A percentile compares a stretch with the other conserved stretches of the same genome.
Evolutionary conservation across 2,113 vertebrate genomes (phyloP).

Genomic region (Gnathonemus echidnorhynchus): DNA sequence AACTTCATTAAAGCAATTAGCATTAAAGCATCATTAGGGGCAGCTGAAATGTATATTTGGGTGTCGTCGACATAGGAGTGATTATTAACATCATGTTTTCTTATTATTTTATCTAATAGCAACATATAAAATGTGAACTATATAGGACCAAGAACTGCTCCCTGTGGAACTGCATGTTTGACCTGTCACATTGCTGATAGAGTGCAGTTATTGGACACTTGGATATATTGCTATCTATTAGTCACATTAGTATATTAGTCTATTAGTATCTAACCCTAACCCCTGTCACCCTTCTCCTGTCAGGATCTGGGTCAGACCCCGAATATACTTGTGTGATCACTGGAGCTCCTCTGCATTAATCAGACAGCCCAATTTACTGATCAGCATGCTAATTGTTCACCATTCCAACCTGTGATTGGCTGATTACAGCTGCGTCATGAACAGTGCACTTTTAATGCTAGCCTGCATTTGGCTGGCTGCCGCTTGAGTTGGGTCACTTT

Average conservation of each 20-base stretch:
- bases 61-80: not conserved
- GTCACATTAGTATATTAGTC: not conserved
- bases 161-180: not conserved
- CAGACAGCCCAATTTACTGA: too few relatives aligned
- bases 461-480: not conserved
- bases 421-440: not conserved
- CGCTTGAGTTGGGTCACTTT: not conserved
- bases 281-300: too few relatives aligned
- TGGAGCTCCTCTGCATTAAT: too few relatives aligned
- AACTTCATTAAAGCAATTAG: not conserved
- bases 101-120: not conserved
- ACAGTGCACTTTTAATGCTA: not conserved
- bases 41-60: too few relatives aligned
- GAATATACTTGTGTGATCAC: too few relatives aligned
- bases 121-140: not conserved
- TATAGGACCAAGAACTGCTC: not conserved
- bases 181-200: not conserved
- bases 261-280: too few relatives aligned
- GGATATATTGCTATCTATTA: not conserved
- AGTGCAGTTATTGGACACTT: not conserved
- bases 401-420: too few relatives aligned
- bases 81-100: not conserved
- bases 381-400: too few relatives aligned
- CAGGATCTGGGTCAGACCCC: too few relatives aligned
- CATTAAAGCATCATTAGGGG: not conserved